A percentile compares a stretch with the other conserved stretches of the same genome.
phyloP scores from a whole-genome alignment of 92 coral and sea anemone genomes.

The Palythoa grandiflora region DNA sequence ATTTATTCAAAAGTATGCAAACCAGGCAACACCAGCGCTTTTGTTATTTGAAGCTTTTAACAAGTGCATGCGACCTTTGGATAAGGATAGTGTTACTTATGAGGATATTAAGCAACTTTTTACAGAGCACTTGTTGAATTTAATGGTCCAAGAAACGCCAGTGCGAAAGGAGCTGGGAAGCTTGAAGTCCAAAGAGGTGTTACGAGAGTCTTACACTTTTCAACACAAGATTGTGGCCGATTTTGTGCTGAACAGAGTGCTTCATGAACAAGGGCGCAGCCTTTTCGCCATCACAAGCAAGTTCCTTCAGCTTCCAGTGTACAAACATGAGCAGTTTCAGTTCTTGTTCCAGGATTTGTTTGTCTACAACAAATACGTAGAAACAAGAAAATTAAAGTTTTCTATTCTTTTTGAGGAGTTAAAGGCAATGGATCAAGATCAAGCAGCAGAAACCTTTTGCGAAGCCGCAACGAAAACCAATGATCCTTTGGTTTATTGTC shows the following conservation, averaged over 20 bases:
- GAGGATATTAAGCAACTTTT: slow-evolving; percentile 75
- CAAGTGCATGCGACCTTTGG: slow-evolving; percentile 41
- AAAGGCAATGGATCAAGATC: slow-evolving; percentile 39
- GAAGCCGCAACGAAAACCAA: slow-evolving; percentile 76
- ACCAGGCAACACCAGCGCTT: slow-evolving; percentile 82
- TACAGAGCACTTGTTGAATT: slow-evolving; percentile 71
- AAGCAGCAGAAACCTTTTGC: slow-evolving; percentile 73
- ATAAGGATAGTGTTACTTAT: slow-evolving; percentile 66
- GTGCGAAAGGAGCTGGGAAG: slow-evolving; percentile 15
- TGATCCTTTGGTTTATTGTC: slow-evolving; percentile 69
- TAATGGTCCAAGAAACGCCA: slow-evolving; percentile 79
- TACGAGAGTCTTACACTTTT: slow-evolving; percentile 68
- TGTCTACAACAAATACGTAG: slow-evolving; percentile 68
- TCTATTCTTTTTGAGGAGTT: slow-evolving; percentile 80
- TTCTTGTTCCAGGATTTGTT: slow-evolving; percentile 73
- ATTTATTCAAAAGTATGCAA: slow-evolving; percentile 80
- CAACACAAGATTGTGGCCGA: slow-evolving; percentile 86
- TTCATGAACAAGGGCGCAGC: slow-evolving; percentile 36
- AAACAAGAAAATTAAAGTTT: slow-evolving; percentile 55
- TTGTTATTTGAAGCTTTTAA: slow-evolving; percentile 79
- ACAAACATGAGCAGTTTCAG: slow-evolving; percentile 52
- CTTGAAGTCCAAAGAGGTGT: slow-evolving; percentile 14
- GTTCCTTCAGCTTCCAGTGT: slow-evolving; percentile 75
- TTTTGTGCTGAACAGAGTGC: slow-evolving; percentile 59
- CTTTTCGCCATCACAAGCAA: slow-evolving; percentile 60